Percentiles rank a stretch among this genome's conserved stretches.
phyloP scores from a whole-genome alignment of 2,888 invertebrate genomes.

The Xanthorhoe designata region DNA sequence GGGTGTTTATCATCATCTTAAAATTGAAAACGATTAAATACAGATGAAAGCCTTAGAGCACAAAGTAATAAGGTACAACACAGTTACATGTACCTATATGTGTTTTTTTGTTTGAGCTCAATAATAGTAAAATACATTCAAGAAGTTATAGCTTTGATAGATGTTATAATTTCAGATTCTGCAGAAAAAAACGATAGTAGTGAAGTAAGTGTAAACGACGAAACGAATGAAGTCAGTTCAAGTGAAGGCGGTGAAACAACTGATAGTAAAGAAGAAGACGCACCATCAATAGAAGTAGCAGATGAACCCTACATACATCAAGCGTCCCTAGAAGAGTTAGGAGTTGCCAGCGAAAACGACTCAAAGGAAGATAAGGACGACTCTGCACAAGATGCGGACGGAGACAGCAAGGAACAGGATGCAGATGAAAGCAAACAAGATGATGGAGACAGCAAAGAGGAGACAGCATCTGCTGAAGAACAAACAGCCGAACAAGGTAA shows the following conservation, averaged over 20 bases:
- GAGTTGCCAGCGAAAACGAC: slow-evolving; percentile 64
- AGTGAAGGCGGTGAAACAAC: slow-evolving; percentile 66
- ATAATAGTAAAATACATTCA: too few relatives aligned
- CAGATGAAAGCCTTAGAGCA: too few relatives aligned
- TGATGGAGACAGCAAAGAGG: slow-evolving; percentile 65
- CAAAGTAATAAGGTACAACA: too few relatives aligned
- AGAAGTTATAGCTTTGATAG: background rate
- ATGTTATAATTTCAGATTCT: slow-evolving; percentile 66
- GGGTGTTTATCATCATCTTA: background rate
- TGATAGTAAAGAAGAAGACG: slow-evolving; percentile 66
- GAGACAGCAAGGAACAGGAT: slow-evolving; percentile 65
- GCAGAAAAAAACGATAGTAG: slow-evolving; percentile 81
- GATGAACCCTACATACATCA: slow-evolving; percentile 80
- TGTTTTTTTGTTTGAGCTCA: too few relatives aligned
- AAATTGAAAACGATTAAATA: too few relatives aligned
- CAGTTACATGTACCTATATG: too few relatives aligned
- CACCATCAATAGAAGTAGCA: slow-evolving; percentile 76
- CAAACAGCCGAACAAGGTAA: slow-evolving; percentile 73
- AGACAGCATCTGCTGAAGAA: slow-evolving; percentile 78
- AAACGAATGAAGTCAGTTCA: slow-evolving; percentile 75
- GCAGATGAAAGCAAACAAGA: slow-evolving; percentile 58
- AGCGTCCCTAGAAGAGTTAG: slow-evolving; percentile 78
- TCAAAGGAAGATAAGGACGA: slow-evolving; percentile 75
- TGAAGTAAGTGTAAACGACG: slow-evolving; percentile 79
- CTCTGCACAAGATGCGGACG: slow-evolving; percentile 58